Evolutionary conservation across 2,113 vertebrate species (phyloP).

Genomic region (Mus musculus): DNA sequence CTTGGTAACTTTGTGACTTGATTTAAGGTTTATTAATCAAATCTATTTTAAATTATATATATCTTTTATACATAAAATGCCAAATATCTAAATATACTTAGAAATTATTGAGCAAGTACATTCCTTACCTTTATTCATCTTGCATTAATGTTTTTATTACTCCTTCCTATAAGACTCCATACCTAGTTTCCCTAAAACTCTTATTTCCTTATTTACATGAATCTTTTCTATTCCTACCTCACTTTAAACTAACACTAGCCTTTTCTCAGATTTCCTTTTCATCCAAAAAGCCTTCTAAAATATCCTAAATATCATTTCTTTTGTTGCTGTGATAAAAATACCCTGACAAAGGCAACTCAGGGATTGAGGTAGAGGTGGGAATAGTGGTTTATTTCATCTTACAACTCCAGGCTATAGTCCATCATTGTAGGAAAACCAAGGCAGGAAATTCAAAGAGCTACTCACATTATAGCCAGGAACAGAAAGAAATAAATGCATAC

Average conservation of each 20-base stretch:
- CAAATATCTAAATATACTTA: not conserved
- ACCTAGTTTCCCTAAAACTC: slow-evolving; percentile 15
- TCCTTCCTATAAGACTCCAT: slow-evolving; percentile 25
- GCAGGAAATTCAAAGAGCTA: not conserved
- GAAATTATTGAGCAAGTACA: slow-evolving; percentile 10
- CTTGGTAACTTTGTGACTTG: slow-evolving; percentile 3
- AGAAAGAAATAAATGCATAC: not conserved
- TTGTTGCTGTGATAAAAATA: not conserved
- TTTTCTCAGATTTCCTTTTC: slow-evolving; percentile 49
- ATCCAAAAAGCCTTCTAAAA: not conserved
- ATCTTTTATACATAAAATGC: slow-evolving; percentile 39
- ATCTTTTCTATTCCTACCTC: not conserved
- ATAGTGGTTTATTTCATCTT: not conserved
- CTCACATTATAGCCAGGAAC: not conserved
- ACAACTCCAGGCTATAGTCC: not conserved
- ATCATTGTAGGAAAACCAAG: not conserved
- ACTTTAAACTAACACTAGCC: slow-evolving; percentile 45
- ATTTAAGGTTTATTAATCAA: slow-evolving; percentile 46
- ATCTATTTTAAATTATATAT: not conserved
- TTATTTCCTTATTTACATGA: not conserved
- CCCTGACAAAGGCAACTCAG: not conserved
- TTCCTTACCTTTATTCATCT: not conserved
- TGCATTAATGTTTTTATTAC: slow-evolving; percentile 35
- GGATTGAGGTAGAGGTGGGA: no score
- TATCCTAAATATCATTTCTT: not conserved